These are phyloP conservation scores for Drosophila santomea DNA, from an alignment of 1,140 invertebrate genomes.

Conservation along the genomic window DNA sequence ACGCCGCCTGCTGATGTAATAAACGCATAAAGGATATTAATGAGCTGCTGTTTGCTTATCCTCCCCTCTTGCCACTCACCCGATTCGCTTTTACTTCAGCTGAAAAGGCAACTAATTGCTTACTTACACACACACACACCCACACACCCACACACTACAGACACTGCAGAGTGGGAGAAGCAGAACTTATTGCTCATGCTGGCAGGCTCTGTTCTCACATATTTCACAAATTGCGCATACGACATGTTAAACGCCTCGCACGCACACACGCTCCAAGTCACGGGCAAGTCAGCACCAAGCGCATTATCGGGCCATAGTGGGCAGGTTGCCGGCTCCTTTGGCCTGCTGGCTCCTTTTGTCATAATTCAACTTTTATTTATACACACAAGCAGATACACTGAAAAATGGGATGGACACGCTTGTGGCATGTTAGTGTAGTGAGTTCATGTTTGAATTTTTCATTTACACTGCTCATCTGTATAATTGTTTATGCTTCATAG, in stretches of 20 bases:
- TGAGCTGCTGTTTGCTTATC: slow-evolving; percentile 75
- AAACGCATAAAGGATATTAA: slow-evolving; percentile 83
- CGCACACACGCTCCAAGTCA: slow-evolving; percentile 50
- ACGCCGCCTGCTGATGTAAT: slow-evolving; percentile 66
- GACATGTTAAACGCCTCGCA: slow-evolving; percentile 77
- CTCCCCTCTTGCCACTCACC: slow-evolving; percentile 22
- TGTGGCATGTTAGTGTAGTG: no score
- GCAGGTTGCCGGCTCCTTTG: slow-evolving; percentile 29
- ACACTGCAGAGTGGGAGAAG: not conserved
- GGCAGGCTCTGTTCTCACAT: slow-evolving; percentile 63
- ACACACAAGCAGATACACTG: slow-evolving; percentile 40
- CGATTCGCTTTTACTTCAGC: slow-evolving; percentile 80
- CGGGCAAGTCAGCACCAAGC: slow-evolving; percentile 51
- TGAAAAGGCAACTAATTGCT: slow-evolving; percentile 83
- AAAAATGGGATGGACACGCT: no score
- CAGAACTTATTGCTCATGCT: slow-evolving; percentile 73
- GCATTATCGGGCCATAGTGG: slow-evolving; percentile 73
- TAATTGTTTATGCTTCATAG: no score
- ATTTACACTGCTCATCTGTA: no score
- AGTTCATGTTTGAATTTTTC: no score
- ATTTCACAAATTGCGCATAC: slow-evolving; percentile 83
- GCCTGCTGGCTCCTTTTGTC: slow-evolving; percentile 52
- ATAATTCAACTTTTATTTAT: slow-evolving; percentile 81
- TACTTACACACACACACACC: slow-evolving; percentile 55
- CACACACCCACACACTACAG: slow-evolving; percentile 26